Conservation (phyloP, 92 coral and sea anemone species). For the Actinostola sp. region DNA sequence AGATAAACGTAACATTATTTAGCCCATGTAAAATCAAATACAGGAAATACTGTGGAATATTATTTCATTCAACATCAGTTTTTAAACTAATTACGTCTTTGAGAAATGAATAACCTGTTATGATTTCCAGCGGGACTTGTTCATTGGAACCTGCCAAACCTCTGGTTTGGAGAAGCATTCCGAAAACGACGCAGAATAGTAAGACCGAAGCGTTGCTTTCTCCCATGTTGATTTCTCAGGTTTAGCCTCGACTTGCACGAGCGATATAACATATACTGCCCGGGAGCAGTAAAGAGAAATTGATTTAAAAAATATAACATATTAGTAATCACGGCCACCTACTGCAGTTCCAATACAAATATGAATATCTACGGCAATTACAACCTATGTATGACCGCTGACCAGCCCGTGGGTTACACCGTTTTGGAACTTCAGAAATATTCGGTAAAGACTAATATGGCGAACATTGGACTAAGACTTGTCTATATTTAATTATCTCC, state of each 20-base stretch:
- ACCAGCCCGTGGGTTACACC: not conserved
- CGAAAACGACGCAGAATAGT: not conserved
- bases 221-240: not conserved
- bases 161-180: not conserved
- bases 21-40: not conserved
- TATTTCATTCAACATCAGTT: not conserved
- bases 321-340: slow-evolving; percentile 20
- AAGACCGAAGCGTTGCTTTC: not conserved
- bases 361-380: not conserved
- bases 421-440: not conserved
- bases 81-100: slow-evolving; percentile 5
- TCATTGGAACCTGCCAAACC: slow-evolving; percentile 5
- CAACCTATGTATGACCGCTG: slow-evolving; percentile 13
- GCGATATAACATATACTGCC: not conserved
- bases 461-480: not conserved
- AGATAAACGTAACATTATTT: not conserved
- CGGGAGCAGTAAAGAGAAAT: slow-evolving; percentile 4
- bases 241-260: not conserved
- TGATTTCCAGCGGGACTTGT: slow-evolving; percentile 19
- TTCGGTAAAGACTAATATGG: not conserved
- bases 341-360: not conserved
- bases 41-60: not conserved
- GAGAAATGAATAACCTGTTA: slow-evolving; percentile 31
- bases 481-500: too few species aligned
- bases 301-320: slow-evolving; percentile 5